Evolutionary conservation across 2,797 vertebrate genomes (phyloP), one percentile per base, ranked within the genome.

Genomic region (Neomorphus geoffroyi): DNA sequence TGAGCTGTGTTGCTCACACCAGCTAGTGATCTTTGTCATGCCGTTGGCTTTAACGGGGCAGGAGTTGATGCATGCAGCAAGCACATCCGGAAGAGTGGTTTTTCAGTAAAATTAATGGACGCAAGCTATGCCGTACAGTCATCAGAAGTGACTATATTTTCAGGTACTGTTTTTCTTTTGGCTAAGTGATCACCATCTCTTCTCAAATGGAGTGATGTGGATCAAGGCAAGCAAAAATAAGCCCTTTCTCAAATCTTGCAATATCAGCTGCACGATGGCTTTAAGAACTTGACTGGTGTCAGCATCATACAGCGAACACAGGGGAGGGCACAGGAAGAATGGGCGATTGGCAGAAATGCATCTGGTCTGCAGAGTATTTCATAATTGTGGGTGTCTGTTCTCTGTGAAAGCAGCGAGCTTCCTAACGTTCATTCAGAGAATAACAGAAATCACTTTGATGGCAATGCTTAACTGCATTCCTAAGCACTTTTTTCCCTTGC

Each of bases 331-430:
- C 1, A 0, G 67, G 53, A 27, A 7, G 46, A 58, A 73, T 1
- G 30, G 64, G 54, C 18, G 13, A 50, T 10, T 19, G 61, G 46
- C 74, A 94, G 79, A 39, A 81, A 3, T 18, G 61, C 67, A 18
- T 74, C 70, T 67, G 58, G 48, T 39, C 77, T 10, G 0, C 9
- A 7, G 61, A 70, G 45, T 33, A 48, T 71, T 89, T 71, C 41
- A 43, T 80, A 72, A 67, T 32, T n/a, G 56, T 37, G 45, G 3
- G 2, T 54, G 43, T 39, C 54, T 75, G 71, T 32, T 81, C 54
- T 28, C 50, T 71, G 22, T 41, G 91, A 71, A 80, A 80, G 86
- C 82, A 87, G 45, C 74, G 51, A 77, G 54, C 26, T 67, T 41
- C 70, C 46, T 19, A 39, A 5, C 2, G n/a, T 46, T 82, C 45